A percentile compares a stretch with the other conserved stretches of the same genome.
Conservation (phyloP, 2,113 vertebrate species). For the Solea senegalensis region DNA sequence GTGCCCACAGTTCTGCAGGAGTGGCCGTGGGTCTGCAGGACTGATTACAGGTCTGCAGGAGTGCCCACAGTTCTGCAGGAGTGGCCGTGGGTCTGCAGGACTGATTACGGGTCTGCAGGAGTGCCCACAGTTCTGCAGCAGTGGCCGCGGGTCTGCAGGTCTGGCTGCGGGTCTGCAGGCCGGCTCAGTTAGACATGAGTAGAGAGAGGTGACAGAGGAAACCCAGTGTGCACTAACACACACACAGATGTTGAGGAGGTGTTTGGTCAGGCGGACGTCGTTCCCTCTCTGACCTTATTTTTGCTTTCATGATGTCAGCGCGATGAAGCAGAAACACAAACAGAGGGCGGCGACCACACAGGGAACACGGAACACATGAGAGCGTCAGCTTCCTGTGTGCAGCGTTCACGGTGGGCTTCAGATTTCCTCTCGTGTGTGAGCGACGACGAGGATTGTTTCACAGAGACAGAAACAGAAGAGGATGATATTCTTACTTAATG, state of each 20-base stretch:
- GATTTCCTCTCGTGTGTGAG: constrained; percentile 66
- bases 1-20: too few relatives aligned
- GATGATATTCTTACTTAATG: constrained; percentile 38
- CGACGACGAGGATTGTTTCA: constrained; percentile 37
- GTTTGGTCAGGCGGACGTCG: constrained; percentile 52
- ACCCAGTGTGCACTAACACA: constrained; percentile 2
- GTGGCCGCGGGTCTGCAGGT: constrained; percentile 15
- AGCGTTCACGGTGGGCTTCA: constrained; percentile 24
- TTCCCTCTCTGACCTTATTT: constrained; percentile 67
- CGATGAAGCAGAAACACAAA: constrained; percentile 72
- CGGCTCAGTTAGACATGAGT: constrained; percentile 43
- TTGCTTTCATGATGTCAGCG: constrained; percentile 74
- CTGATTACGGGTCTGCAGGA: too few relatives aligned
- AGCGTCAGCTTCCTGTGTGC: constrained; percentile 61
- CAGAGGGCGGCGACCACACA: constrained; percentile 66
- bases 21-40: too few relatives aligned
- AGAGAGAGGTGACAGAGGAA: constrained; percentile 53
- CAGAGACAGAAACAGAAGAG: constrained; percentile 35
- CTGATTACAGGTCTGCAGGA: too few relatives aligned
- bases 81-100: too few relatives aligned
- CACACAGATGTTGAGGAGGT: constrained; percentile 59
- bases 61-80: too few relatives aligned
- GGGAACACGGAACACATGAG: constrained; percentile 74
- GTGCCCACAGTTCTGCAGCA: too few relatives aligned
- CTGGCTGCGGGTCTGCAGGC: neutral